Base-by-base conservation (phyloP, 2,113 vertebrate species). In the Nibea albiflora region DNA sequence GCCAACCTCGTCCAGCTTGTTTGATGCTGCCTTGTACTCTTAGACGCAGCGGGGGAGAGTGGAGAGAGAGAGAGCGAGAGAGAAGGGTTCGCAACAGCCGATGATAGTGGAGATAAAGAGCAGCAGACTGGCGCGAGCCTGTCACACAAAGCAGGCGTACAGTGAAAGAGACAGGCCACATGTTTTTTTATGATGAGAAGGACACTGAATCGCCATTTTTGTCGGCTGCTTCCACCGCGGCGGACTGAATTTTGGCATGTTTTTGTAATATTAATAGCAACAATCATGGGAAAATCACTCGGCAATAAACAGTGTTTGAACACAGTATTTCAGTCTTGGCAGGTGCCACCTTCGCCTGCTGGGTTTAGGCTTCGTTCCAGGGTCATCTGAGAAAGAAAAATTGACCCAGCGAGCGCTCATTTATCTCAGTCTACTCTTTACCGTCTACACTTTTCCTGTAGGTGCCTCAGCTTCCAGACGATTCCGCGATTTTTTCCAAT, bases 401-500 rank as follows among this genome's bases (percentile, higher is more conserved):
- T 47, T 53, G 53, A 81, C 70, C 79, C 67, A 65, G 83, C 75
- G 39, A 78, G 68, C 0, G 39, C 28, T 73, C 71, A 50, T 85
- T 85, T 83, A 80, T 81, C 76, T 78, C 24, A 2, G 24, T 44
- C 31, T 24, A 10, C 67, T 74, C 50, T 70, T 76, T 42, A 68
- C 19, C 26, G 35, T 39, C 35, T 39, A 39, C 35, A 39, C 35
- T 9, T 39, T 39, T 9, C 8, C 35, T 39, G 35, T 35, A 65
- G 20, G 64, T 52, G 42, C 60, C 61, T 58, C 69, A 14, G 68
- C 63, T 56, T 19, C 31, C n/a, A 39, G 46, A 60, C 3, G 3
- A 50, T 63, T 71, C 72, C 2, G 42, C 24, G 14, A 61, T 78
- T 86, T 78, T 86, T 77, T 69, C 47, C 83, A 67, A 80, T 80